Conservation (phyloP, 2,888 invertebrate species). For the Andrena marginata region DNA sequence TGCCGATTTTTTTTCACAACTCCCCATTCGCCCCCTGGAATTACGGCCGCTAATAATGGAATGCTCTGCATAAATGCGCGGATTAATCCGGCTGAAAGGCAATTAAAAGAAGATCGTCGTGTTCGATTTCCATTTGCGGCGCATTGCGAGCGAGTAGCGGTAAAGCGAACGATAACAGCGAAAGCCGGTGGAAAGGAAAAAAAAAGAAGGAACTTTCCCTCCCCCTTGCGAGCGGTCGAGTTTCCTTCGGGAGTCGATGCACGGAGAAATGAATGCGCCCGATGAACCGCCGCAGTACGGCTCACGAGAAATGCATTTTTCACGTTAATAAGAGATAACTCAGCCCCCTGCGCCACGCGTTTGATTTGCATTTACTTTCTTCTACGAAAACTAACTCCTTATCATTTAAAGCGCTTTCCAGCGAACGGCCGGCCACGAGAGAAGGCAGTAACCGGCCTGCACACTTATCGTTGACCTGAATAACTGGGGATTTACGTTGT, state of each 20-base stretch:
- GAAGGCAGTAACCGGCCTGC: conserved; percentile 44
- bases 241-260: conserved; percentile 1
- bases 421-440: conserved; percentile 23
- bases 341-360: conserved; percentile 29
- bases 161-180: conserved; percentile 40
- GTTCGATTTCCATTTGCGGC: conserved; percentile 35
- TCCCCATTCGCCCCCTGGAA: neutral
- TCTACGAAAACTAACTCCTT: conserved; percentile 53
- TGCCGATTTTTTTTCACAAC: neutral
- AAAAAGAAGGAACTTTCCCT: conserved; percentile 12
- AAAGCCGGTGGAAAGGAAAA: neutral
- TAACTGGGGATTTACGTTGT: conserved; percentile 63
- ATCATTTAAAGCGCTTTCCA: conserved; percentile 47
- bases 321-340: conserved; percentile 58
- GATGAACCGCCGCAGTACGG: conserved; percentile 34
- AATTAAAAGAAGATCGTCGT: conserved; percentile 37
- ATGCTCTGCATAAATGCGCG: neutral
- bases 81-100: neutral
- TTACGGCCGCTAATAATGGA: neutral
- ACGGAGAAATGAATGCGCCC: conserved; percentile 33
- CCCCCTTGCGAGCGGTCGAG: neutral
- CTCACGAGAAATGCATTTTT: conserved; percentile 48
- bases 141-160: neutral
- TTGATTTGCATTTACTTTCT: conserved; percentile 54
- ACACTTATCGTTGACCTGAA: conserved; percentile 68